Evolutionary conservation across 53 echinoderm and acorn worm species (phyloP).

Genomic region (Crossaster papposus): DNA sequence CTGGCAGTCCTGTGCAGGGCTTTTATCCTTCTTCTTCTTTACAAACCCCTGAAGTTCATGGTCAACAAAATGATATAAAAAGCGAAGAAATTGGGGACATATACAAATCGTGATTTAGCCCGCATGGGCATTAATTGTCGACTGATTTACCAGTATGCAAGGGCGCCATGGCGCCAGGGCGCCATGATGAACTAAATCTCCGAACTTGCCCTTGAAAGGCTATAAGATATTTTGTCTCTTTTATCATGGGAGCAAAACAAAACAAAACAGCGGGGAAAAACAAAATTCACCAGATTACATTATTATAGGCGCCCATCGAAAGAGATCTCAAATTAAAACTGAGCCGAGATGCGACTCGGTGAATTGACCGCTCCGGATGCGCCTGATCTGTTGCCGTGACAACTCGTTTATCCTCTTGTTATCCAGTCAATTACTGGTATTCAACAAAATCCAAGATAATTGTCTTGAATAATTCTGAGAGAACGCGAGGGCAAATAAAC

Average conservation of each 20-base stretch:
- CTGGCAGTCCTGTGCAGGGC: too few species aligned
- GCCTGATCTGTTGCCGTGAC: constrained; percentile 24
- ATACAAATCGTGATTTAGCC: too few species aligned
- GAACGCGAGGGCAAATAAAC: neutral
- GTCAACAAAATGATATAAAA: too few species aligned
- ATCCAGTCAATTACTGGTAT: neutral
- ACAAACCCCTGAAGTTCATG: too few species aligned
- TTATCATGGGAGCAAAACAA: neutral
- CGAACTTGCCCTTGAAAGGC: neutral
- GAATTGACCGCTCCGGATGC: neutral
- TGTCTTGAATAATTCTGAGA: constrained; percentile 21
- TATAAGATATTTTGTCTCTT: neutral
- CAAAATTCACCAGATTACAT: neutral
- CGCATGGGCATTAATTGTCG: too few species aligned
- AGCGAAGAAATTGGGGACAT: too few species aligned
- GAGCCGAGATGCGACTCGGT: constrained; percentile 15
- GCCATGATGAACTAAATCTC: too few species aligned
- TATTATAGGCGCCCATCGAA: constrained; percentile 12
- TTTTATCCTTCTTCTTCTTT: too few species aligned
- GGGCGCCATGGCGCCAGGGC: too few species aligned
- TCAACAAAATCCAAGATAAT: neutral
- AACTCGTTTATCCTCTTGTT: neutral
- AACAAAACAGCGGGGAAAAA: neutral
- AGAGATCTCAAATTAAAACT: constrained; percentile 27
- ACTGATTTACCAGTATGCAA: too few species aligned